Base-by-base conservation (phyloP, 92 coral and sea anemone genomes). In the Scolanthus callimorphus region DNA sequence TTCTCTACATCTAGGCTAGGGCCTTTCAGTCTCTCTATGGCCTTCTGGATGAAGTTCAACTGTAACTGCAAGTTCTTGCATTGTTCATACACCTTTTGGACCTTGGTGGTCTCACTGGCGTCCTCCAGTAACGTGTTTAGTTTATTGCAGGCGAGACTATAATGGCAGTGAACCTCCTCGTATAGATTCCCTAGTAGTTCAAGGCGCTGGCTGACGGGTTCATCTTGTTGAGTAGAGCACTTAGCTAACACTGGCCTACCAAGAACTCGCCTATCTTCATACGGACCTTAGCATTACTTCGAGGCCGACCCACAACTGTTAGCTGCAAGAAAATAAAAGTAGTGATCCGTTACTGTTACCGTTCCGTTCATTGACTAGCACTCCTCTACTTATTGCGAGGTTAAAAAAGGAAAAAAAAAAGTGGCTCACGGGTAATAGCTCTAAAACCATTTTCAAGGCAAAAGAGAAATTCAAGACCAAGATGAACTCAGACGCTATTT, bases 111-210 rank as follows among this genome's bases (percentile, higher is more conserved):
- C 25, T 69, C 78, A 29, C 61, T 74, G 0, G 82, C 29, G 29
- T 84, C 73, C 47, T 88, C 63, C 29, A 92, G 62, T 39, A 88
- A 29, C 23, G 75, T 60, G 31, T 81, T 75, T 0, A 92, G 80
- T 45, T 85, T 77, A 15, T 85, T 67, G 43, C 98, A 88, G 0
- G 98, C 80, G 44, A 92, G 74, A 50, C 95, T 90, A 65, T 92
- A 92, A 59, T 84, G 96, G 51, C 98, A 92, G 71, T 84, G 88
- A 17, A 92, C 82, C 29, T 92, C 98, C 44, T 92, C 95, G 27
- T 80, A 77, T 44, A 88, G 77, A 37, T 49, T 73, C 45, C 51
- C 82, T 9, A 86, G 82, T 46, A 82, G 39, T 9, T 60, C 68
- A 31, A 86, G 53, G 19, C 88, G 66, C 17, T 82, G 95, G 0